A percentile compares a stretch with the other conserved stretches of the same genome.
Conservation (phyloP, 2,888 invertebrate genomes). For the Antitype chi region DNA sequence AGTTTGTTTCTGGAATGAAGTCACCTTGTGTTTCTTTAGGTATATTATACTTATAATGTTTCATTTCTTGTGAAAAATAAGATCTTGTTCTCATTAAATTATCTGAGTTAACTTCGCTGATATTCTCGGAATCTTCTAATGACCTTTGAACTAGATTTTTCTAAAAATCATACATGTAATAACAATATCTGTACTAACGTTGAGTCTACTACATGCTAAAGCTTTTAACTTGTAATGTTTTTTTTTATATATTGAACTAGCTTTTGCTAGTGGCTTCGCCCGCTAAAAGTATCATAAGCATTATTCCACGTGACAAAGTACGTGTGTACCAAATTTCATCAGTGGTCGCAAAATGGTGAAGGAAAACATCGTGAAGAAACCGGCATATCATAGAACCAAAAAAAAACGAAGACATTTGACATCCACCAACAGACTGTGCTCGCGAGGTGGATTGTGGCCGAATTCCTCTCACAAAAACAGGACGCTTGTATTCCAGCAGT, state of each 20-base stretch:
- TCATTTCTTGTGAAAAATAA: constrained; percentile 9
- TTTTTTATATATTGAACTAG: neutral
- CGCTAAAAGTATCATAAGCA: no score
- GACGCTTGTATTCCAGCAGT: neutral
- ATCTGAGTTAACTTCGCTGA: neutral
- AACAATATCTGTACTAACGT: neutral
- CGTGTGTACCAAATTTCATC: no score
- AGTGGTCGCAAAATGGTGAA: no score
- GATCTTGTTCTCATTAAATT: constrained; percentile 33
- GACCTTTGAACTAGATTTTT: neutral
- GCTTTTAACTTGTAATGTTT: neutral
- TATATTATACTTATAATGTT: neutral
- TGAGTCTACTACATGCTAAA: neutral
- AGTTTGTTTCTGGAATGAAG: constrained; percentile 41
- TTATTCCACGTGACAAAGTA: no score
- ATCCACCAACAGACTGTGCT: neutral
- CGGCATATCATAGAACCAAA: neutral
- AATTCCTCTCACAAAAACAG: neutral
- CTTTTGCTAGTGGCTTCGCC: no score
- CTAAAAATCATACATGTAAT: neutral
- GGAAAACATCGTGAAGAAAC: no score
- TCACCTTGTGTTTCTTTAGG: constrained; percentile 10
- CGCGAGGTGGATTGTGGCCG: neutral
- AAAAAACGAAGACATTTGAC: no score
- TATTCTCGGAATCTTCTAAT: neutral